Base-by-base conservation (phyloP, 2,113 vertebrate genomes). In the Pollimyrus isidori region DNA sequence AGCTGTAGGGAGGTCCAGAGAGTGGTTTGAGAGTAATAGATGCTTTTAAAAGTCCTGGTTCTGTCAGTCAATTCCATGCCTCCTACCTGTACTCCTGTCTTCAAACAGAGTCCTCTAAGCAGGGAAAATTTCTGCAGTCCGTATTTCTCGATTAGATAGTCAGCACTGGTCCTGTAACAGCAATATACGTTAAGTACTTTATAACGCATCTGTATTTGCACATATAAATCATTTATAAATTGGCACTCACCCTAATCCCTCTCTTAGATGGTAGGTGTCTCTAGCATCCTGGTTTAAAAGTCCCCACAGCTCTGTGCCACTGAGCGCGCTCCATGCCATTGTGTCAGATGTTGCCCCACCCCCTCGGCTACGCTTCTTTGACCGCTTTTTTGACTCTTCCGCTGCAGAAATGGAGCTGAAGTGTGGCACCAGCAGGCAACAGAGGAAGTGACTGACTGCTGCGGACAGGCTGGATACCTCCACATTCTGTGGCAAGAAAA, bases 381-480 rank as follows among this genome's bases (percentile, higher is more conserved):
- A 96, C 83, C 94, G 94, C 92, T 96, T 96, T 89, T 96, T 96
- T 0, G 93, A 90, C 3, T 97, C 96, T 88, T 96, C 96, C 52
- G 91, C 94, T 1, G 82, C 92, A 69, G 94, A 23, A 23, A 93
- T 85, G 15, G 95, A 91, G 0, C 89, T 94, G 91, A 95, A 94
- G 92, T 96, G 94, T 39, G 95, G 94, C 83, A 96, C 95, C 91
- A 97, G 89, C n/a, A 97, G 92, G 92, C 96, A 97, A 93, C 95
- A 95, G 82, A 96, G 93, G 91, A 97, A 97, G 90, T 97, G 96
- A 92, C 96, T 96, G 87, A 95, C 90, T 9, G 96, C 96, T 91
- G 94, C 91, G 3, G 96, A 96, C 23, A 97, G 91, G 88, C 92
- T 95, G 0, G 95, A 93, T 69, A 95, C 89, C 21, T 97, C 96